phyloP scores from a whole-genome alignment of 2,113 vertebrate genomes.

The Fulmarus glacialis region DNA sequence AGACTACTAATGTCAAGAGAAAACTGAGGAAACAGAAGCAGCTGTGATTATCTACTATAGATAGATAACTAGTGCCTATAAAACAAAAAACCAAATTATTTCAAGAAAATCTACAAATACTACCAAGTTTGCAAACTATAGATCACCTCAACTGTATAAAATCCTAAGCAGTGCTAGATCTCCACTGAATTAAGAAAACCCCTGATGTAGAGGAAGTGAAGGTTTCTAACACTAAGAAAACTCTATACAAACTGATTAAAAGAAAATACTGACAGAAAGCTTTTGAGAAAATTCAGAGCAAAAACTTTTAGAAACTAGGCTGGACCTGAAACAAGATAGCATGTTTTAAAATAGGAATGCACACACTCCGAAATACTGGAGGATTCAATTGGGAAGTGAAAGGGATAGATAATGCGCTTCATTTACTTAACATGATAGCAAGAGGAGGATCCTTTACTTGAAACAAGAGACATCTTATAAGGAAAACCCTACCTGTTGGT shows the following conservation, averaged over 20 bases:
- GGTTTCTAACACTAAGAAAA: background rate
- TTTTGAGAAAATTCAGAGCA: background rate
- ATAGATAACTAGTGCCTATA: background rate
- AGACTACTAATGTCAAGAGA: background rate
- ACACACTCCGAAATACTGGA: background rate
- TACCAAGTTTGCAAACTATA: background rate
- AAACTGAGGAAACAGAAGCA: background rate
- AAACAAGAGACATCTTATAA: background rate
- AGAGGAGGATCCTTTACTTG: background rate
- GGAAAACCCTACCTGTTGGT: background rate
- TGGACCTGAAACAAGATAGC: background rate
- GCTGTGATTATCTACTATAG: background rate
- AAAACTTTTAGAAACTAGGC: background rate
- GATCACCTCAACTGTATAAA: background rate
- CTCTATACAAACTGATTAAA: background rate
- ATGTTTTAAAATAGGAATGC: background rate
- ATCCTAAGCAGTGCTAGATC: background rate
- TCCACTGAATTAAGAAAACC: background rate
- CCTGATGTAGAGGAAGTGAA: background rate
- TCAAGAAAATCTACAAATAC: background rate
- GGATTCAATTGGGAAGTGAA: background rate
- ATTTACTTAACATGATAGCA: background rate
- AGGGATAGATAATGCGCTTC: background rate
- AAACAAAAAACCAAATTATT: background rate
- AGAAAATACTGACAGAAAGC: background rate